phyloP scores from a whole-genome alignment of 2,113 vertebrate species.

The Aspiorhynchus laticeps region DNA sequence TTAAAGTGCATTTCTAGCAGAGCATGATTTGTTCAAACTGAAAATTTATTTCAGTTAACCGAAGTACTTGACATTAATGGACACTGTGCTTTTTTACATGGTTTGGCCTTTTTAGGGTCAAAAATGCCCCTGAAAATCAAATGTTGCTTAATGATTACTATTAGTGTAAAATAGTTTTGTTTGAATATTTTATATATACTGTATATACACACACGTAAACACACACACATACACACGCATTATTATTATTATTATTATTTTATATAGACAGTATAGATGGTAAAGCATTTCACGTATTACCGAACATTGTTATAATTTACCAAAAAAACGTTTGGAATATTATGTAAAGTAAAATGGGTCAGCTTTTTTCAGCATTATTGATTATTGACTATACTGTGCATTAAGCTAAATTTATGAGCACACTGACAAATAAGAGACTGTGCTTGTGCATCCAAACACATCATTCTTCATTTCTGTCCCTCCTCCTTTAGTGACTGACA shows the following conservation, averaged over 20 bases:
- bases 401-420: background rate
- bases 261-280: too few relatives aligned
- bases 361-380: background rate
- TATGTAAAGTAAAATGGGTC: background rate
- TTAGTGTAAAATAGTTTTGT: too few relatives aligned
- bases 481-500: slow-evolving; percentile 25
- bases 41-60: background rate
- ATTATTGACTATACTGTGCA: background rate
- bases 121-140: background rate
- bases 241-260: too few relatives aligned
- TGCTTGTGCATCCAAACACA: background rate
- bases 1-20: background rate
- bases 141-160: background rate
- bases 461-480: slow-evolving; percentile 2
- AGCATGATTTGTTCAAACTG: background rate
- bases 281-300: background rate
- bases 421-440: background rate
- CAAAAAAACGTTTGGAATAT: background rate
- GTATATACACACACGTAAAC: too few relatives aligned
- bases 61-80: background rate
- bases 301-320: background rate
- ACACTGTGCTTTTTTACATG: background rate
- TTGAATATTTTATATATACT: too few relatives aligned
- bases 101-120: background rate
- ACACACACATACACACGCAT: too few relatives aligned